phyloP scores from a whole-genome alignment of 2,113 vertebrate genomes.

The Crypturellus undulatus region DNA sequence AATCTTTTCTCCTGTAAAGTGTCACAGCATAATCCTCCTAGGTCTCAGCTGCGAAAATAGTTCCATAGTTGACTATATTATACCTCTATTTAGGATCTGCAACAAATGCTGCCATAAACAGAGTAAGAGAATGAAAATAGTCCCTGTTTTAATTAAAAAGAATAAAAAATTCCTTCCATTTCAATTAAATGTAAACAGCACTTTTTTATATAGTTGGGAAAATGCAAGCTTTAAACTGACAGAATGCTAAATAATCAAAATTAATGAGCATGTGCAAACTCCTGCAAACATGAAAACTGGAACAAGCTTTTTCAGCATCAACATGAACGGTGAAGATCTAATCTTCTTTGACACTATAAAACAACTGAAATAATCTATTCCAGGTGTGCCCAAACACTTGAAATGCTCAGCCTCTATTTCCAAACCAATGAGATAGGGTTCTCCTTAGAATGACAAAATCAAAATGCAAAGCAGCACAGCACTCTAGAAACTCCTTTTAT shows the following conservation, averaged over 20 bases:
- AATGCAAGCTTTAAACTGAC: background rate
- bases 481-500: background rate
- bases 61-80: background rate
- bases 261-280: background rate
- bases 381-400: background rate
- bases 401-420: background rate
- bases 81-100: background rate
- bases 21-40: background rate
- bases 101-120: background rate
- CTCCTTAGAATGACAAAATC: background rate
- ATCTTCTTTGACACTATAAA: background rate
- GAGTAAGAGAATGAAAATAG: background rate
- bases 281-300: background rate
- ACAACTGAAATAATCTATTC: background rate
- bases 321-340: background rate
- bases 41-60: background rate
- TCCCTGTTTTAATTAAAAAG: background rate
- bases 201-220: background rate
- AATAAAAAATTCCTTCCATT: background rate
- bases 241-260: background rate
- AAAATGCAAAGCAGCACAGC: accelerated
- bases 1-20: background rate
- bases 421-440: background rate
- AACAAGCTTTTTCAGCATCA: background rate
- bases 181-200: background rate